Conservation (phyloP, 2,113 vertebrate genomes). For the Apeltes quadracus region DNA sequence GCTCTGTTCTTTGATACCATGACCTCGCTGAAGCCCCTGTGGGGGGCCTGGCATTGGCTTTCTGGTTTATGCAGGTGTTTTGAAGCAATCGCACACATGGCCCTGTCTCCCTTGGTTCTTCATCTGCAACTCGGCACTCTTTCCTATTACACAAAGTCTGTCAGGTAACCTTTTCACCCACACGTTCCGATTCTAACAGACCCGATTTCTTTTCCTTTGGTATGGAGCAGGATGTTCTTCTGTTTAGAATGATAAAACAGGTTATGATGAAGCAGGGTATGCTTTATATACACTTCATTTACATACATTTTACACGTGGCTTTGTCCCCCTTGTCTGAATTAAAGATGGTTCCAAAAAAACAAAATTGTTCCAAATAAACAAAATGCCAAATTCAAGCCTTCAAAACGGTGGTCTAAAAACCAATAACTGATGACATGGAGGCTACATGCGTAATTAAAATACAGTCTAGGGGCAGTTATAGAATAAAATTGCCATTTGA, state of each 20-base stretch:
- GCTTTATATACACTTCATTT: neutral
- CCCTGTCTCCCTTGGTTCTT: neutral
- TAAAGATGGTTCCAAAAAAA: neutral
- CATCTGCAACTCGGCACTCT: neutral
- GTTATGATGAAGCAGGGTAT: too few species aligned
- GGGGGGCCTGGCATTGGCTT: conserved; percentile 32
- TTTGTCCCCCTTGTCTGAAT: too few species aligned
- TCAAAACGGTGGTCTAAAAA: neutral
- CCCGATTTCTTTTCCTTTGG: neutral
- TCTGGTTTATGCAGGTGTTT: conserved; percentile 56
- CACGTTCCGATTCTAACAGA: conserved; percentile 1
- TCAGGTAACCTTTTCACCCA: conserved; percentile 10
- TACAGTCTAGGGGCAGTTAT: too few species aligned
- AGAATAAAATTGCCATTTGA: neutral
- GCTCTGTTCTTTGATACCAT: conserved; percentile 64
- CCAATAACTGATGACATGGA: neutral
- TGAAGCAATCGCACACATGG: conserved; percentile 31
- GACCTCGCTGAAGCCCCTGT: conserved; percentile 47
- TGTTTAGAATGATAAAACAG: too few species aligned
- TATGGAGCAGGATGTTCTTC: too few species aligned
- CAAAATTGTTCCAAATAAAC: neutral
- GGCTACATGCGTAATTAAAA: neutral
- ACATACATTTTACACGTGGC: neutral
- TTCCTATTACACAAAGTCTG: neutral
- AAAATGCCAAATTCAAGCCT: neutral